phyloP scores from a whole-genome alignment of 2,888 invertebrate species.

The Coelopa pilipes region DNA sequence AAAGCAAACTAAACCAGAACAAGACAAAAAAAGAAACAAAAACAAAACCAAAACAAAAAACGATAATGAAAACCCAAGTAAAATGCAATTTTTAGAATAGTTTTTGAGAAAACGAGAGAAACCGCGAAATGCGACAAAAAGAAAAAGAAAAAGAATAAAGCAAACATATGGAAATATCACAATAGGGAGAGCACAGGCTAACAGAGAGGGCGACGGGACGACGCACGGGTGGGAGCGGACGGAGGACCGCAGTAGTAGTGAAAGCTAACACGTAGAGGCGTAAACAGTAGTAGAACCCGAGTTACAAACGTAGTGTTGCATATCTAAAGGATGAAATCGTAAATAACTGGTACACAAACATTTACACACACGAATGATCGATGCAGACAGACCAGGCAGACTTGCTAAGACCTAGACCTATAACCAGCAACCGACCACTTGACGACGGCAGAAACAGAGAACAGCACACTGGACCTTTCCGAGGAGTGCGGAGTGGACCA shows the following conservation, averaged over 20 bases:
- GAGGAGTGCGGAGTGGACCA: slow-evolving; percentile 47
- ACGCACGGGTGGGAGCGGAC: not conserved
- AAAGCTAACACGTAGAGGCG: not conserved
- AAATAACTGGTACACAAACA: slow-evolving; percentile 17
- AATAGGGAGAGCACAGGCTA: not conserved
- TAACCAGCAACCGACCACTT: not conserved
- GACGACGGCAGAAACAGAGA: not conserved
- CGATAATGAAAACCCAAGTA: slow-evolving; percentile 37
- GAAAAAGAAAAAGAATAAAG: slow-evolving; percentile 31
- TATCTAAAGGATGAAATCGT: slow-evolving; percentile 24
- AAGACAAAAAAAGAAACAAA: slow-evolving; percentile 37
- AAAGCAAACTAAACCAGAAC: slow-evolving; percentile 37
- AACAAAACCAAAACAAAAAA: slow-evolving; percentile 39
- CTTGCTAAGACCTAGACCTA: not conserved
- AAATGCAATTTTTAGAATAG: slow-evolving; percentile 42
- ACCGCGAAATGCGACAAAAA: slow-evolving; percentile 6
- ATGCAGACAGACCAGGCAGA: not conserved
- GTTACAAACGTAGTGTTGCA: slow-evolving; percentile 33
- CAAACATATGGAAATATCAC: slow-evolving; percentile 38
- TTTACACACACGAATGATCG: not conserved
- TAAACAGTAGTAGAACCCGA: slow-evolving; percentile 27
- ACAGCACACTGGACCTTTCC: slow-evolving; percentile 58
- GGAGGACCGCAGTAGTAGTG: not conserved
- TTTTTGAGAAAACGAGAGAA: slow-evolving; percentile 35
- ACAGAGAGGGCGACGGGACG: not conserved